A percentile compares a stretch with the other conserved stretches of the same genome.
Conservation (phyloP, 2,113 vertebrate genomes). For the Bos taurus region ARS-UCD2.0 NC_037337.1:93049001-93049500, state of each 20-base stretch:
- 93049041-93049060: neutral
- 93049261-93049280: neutral
- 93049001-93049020: neutral
- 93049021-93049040: neutral
- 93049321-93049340: conserved; percentile 23
- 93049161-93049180: neutral
- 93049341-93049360: neutral
- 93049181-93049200: neutral
- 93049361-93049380: conserved; percentile 29
- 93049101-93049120: neutral
- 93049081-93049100: neutral
- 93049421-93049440: conserved; percentile 44
- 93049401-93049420: conserved; percentile 50
- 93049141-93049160: neutral
- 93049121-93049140: conserved; percentile 2
- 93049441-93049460: conserved; percentile 46
- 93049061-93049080: neutral
- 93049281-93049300: neutral
- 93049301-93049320: conserved; percentile 36
- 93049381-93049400: conserved; percentile 24
- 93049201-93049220: conserved; percentile 11
- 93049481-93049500: conserved; percentile 33
- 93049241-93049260: neutral
- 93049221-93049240: conserved; percentile 36
- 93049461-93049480: conserved; percentile 40